Percentiles rank a stretch among this genome's conserved stretches.
These are phyloP conservation scores for Anas bahamensis DNA, from an alignment of 2,797 vertebrate species.

Conservation along the genomic window DNA sequence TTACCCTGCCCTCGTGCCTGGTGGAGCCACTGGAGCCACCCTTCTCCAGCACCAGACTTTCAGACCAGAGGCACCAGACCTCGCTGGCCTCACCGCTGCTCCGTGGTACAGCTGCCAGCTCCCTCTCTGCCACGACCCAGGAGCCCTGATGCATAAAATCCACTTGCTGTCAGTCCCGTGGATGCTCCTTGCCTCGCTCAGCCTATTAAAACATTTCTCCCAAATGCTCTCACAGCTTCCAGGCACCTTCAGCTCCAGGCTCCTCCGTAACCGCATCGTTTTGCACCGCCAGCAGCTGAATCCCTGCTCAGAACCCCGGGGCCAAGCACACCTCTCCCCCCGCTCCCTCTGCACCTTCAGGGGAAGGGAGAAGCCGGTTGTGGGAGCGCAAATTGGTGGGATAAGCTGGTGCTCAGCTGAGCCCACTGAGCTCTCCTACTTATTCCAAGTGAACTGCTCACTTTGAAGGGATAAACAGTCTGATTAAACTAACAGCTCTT, in stretches of 20 bases:
- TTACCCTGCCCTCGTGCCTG: not conserved
- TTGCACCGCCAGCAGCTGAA: not conserved
- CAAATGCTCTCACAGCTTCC: not conserved
- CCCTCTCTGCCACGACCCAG: accelerated
- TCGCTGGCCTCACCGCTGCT: not conserved
- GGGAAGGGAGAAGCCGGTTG: not conserved
- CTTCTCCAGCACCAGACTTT: not conserved
- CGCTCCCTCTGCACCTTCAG: not conserved
- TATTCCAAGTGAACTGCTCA: not conserved
- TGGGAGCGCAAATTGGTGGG: not conserved
- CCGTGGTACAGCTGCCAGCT: not conserved
- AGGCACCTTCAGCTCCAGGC: not conserved
- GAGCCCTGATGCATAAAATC: not conserved
- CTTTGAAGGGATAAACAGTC: conserved; percentile 21
- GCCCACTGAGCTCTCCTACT: not conserved
- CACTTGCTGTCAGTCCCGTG: not conserved
- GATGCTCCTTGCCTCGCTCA: not conserved
- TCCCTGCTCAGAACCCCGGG: not conserved
- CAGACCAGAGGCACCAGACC: not conserved
- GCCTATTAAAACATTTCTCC: not conserved
- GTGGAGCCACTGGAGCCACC: not conserved
- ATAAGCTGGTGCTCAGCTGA: not conserved
- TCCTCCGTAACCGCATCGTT: not conserved
- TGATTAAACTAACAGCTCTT: not conserved
- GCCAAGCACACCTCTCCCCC: not conserved